These are phyloP conservation scores for Malaclemys terrapin DNA, from an alignment of 2,113 vertebrate species.

Conservation along the genomic window DNA sequence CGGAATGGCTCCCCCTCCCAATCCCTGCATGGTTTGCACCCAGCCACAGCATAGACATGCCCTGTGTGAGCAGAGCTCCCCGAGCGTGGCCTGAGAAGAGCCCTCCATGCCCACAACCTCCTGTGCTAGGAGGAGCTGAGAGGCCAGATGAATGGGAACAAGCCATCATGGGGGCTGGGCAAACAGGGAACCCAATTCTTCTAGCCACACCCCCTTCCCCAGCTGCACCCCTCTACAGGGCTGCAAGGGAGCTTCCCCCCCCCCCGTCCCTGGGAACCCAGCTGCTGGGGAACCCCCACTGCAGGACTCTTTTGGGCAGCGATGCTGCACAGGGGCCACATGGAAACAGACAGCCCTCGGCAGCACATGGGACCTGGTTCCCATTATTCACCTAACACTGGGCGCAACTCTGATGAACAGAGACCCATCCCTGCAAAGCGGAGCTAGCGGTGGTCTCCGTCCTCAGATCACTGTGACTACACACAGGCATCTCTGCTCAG, in stretches of 20 bases:
- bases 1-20: neutral
- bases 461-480: neutral
- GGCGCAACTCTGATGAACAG: neutral
- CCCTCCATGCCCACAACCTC: neutral
- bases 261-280: no score
- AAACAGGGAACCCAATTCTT: neutral
- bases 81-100: neutral
- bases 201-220: neutral
- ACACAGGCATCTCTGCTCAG: neutral
- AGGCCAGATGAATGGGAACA: neutral
- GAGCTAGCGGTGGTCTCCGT: neutral
- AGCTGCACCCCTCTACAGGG: neutral
- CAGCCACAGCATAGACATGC: neutral
- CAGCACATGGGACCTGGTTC: neutral
- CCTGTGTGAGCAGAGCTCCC: neutral
- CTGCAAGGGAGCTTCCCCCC: neutral
- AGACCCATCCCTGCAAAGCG: neutral
- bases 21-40: neutral
- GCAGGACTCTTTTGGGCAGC: accelerated
- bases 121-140: neutral
- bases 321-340: neutral
- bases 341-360: neutral
- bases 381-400: neutral
- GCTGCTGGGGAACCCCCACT: neutral
- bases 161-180: no score